Evolutionary conservation across 2,888 invertebrate species (phyloP).

Genomic region (Nemotelus pantherinus): DNA sequence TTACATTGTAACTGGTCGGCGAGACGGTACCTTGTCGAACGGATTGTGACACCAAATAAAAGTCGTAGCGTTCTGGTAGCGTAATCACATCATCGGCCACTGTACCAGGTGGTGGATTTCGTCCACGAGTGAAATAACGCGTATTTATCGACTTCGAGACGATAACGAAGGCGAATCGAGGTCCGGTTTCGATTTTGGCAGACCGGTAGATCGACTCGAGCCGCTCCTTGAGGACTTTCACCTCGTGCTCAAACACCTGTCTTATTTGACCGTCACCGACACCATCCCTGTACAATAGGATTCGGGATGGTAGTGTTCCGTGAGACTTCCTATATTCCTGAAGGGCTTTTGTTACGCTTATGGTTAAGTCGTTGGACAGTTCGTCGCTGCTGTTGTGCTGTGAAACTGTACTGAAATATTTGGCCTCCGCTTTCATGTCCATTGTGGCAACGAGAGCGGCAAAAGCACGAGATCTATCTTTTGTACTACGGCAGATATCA

Average conservation of each 20-base stretch:
- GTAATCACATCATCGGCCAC: conserved; percentile 89
- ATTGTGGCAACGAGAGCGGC: conserved; percentile 84
- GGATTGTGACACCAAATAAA: conserved; percentile 87
- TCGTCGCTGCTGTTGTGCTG: conserved; percentile 80
- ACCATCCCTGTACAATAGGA: conserved; percentile 90
- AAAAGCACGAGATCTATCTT: conserved; percentile 71
- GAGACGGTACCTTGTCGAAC: conserved; percentile 90
- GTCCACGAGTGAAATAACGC: conserved; percentile 69
- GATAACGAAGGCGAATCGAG: conserved; percentile 78
- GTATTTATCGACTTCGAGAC: conserved; percentile 91
- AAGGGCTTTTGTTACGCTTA: conserved; percentile 68
- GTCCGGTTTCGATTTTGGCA: conserved; percentile 60
- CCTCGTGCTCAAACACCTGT: conserved; percentile 81
- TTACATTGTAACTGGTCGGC: conserved; percentile 89
- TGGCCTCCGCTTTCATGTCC: conserved; percentile 68
- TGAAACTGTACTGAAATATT: conserved; percentile 79
- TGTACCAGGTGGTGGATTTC: conserved; percentile 87
- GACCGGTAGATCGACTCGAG: conserved; percentile 68
- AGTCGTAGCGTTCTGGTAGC: conserved; percentile 84
- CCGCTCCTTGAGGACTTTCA: conserved; percentile 70
- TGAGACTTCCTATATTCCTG: conserved; percentile 59
- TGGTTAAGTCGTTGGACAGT: conserved; percentile 75
- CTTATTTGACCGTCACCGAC: conserved; percentile 91
- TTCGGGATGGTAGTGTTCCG: conserved; percentile 71
- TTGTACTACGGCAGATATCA: conserved; percentile 87